phyloP scores from a whole-genome alignment of 64 coral and sea anemone species.

The Cladopsammia gracilis region DNA sequence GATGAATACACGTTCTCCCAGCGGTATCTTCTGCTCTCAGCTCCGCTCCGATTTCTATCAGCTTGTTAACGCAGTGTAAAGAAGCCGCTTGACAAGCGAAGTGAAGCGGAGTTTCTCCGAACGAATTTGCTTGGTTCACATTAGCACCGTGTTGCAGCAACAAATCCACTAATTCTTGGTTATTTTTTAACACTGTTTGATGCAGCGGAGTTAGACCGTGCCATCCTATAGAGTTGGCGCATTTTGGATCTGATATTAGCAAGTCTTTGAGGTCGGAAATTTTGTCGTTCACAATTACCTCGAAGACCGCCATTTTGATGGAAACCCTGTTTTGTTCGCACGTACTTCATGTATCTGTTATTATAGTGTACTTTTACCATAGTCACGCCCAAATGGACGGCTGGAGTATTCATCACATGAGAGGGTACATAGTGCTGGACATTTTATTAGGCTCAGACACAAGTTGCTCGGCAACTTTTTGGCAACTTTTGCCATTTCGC shows the following conservation, averaged over 20 bases:
- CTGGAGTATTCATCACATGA: too few species aligned
- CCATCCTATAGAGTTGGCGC: slow-evolving; percentile 81
- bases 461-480: too few species aligned
- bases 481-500: too few species aligned
- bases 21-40: slow-evolving; percentile 75
- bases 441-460: too few species aligned
- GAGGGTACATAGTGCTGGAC: too few species aligned
- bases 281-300: slow-evolving; percentile 73
- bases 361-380: too few species aligned
- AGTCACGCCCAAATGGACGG: too few species aligned
- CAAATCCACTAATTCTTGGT: slow-evolving; percentile 67
- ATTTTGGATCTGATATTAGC: slow-evolving; percentile 61
- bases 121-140: slow-evolving; percentile 77
- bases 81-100: slow-evolving; percentile 81
- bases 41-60: slow-evolving; percentile 82
- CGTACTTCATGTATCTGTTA: too few species aligned
- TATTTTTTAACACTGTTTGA: slow-evolving; percentile 79
- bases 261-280: slow-evolving; percentile 64
- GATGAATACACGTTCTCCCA: slow-evolving; percentile 82
- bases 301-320: slow-evolving; percentile 74
- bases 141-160: slow-evolving; percentile 78
- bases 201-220: slow-evolving; percentile 95
- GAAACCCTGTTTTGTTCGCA: background rate
- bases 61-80: slow-evolving; percentile 55
- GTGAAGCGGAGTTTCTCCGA: slow-evolving; percentile 85